phyloP scores from a whole-genome alignment of 2,888 invertebrate species.

The Harpalus rubripes region DNA sequence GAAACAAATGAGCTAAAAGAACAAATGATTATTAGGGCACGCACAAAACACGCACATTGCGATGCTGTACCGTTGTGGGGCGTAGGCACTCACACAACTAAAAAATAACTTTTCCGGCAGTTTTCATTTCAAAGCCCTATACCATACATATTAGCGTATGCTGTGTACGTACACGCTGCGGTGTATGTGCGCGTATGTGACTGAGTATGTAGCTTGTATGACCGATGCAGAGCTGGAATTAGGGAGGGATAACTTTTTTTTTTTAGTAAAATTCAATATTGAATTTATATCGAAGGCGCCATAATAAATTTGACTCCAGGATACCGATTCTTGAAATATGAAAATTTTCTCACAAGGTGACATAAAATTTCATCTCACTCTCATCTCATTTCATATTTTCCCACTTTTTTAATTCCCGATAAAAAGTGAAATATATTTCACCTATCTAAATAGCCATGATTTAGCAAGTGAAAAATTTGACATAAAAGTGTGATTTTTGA shows the following conservation, averaged over 20 bases:
- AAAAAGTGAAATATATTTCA: too few species aligned
- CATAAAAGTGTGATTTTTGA: too few species aligned
- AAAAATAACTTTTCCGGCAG: constrained; percentile 75
- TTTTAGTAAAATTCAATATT: background rate
- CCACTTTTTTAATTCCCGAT: too few species aligned
- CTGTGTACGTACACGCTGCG: constrained; percentile 25
- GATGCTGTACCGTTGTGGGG: background rate
- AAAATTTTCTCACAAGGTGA: too few species aligned
- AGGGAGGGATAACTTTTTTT: background rate
- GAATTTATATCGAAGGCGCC: too few species aligned
- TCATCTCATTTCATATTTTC: too few species aligned
- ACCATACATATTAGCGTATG: constrained; percentile 58
- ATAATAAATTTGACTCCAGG: too few species aligned
- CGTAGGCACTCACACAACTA: constrained; percentile 63
- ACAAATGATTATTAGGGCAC: constrained; percentile 67
- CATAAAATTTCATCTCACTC: too few species aligned
- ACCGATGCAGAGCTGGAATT: background rate
- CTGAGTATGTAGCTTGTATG: constrained; percentile 27
- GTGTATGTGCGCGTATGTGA: constrained; percentile 20
- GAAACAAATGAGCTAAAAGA: constrained; percentile 65
- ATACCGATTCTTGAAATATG: too few species aligned
- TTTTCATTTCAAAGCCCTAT: constrained; percentile 73
- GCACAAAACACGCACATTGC: constrained; percentile 58
- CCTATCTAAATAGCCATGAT: too few species aligned
- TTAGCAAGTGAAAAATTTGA: too few species aligned